phyloP scores from a whole-genome alignment of 2,113 vertebrate species.

The Emberiza fucata region DNA sequence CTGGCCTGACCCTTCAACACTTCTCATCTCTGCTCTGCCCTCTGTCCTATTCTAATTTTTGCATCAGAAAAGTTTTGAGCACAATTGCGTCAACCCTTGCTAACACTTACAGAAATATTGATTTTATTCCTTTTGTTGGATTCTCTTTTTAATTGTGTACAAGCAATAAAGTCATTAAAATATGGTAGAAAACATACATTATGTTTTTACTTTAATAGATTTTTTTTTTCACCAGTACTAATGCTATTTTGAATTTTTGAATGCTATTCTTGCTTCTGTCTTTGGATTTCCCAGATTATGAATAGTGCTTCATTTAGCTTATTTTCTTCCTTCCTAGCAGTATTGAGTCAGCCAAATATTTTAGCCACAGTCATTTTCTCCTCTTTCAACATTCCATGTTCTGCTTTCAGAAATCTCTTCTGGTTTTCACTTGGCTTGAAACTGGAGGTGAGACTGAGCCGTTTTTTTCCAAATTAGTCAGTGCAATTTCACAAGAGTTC shows the following conservation, averaged over 20 bases:
- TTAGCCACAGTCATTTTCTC: neutral
- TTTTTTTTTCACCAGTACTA: neutral
- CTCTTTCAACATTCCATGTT: neutral
- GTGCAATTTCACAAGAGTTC: neutral
- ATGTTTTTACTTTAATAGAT: neutral
- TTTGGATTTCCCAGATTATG: neutral
- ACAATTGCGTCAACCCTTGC: neutral
- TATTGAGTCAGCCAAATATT: neutral
- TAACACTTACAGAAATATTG: neutral
- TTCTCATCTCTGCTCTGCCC: neutral
- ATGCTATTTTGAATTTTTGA: too few species aligned
- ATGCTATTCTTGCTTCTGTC: neutral
- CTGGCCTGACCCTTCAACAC: neutral
- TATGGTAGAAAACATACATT: neutral
- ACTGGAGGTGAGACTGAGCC: neutral
- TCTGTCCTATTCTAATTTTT: neutral
- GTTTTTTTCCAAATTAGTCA: neutral
- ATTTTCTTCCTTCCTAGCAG: neutral
- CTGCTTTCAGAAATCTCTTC: neutral
- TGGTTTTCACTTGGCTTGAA: neutral
- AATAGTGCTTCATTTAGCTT: neutral
- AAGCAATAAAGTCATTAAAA: neutral
- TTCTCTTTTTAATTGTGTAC: neutral
- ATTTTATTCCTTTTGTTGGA: neutral
- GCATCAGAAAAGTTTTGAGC: neutral